Base-by-base conservation (phyloP, 2,888 invertebrate genomes). In the Thereva nobilitata region DNA sequence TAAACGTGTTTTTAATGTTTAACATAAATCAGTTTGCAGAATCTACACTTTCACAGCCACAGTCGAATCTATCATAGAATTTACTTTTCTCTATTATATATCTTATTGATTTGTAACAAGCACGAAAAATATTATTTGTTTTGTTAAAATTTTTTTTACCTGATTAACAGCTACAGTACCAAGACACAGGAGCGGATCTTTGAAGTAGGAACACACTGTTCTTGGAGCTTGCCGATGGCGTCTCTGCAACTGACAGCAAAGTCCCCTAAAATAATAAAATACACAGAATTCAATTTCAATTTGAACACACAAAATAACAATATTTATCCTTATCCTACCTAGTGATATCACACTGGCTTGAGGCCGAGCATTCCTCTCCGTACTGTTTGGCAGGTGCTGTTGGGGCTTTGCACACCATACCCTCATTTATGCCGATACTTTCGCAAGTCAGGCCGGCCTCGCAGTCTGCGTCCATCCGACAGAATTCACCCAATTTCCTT, bases 151-250 rank as follows among this genome's bases (percentile, higher is more conserved):
- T 1, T 23, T 23, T 55, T 35, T 56, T 57, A 72, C 71, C 70
- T 72, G 71, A 75, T 91, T 91, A 2, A 88, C 87, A 5, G 91
- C 91, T 0, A 93, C 92, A 0, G 91, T 90, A 0, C 92, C 93
- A 75, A 94, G 91, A 84, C 94, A 94, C 23, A 91, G 89, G 55
- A 93, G 83, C 0, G 93, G 91, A 76, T 93, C 93, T 77, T 92
- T 92, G 87, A 93, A 94, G 81, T 93, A 94, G n/a, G 91, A 91
- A 82, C 94, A 94, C 79, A 91, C 91, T 87, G 92, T 92, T 81
- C 93, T 85, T 1, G 93, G 87, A 72, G 90, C 88, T 83, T 92
- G 92, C 50, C 93, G 86, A 80, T 94, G 93, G 72, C 93, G 87
- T 70, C 93, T 86, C 74, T 93, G 92, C 74, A 93, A 83, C 81